Percentiles rank a stretch among this genome's conserved stretches.
phyloP scores from a whole-genome alignment of 1,140 invertebrate species.

The Drosophila rufa region DNA sequence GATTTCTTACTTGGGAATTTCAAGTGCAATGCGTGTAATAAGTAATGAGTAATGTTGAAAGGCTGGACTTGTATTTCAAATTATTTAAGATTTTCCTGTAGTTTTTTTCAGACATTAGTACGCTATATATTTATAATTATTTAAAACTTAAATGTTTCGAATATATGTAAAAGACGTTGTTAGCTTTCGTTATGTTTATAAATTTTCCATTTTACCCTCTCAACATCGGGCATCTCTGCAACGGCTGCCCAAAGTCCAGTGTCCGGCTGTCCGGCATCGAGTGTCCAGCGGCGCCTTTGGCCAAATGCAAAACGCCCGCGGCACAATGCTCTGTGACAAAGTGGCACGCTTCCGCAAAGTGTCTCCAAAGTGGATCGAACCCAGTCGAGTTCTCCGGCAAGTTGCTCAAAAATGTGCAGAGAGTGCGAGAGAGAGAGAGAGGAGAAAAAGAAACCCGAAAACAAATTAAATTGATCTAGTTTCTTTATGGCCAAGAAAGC shows the following conservation, averaged over 20 bases:
- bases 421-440: not conserved
- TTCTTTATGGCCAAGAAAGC: conserved; percentile 80
- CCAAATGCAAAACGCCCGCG: conserved; percentile 68
- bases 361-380: conserved; percentile 60
- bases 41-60: not conserved
- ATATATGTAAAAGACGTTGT: not conserved
- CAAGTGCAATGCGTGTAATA: too few relatives aligned
- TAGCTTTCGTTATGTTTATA: not conserved
- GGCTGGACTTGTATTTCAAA: not conserved
- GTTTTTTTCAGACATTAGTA: not conserved
- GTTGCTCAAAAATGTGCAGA: conserved; percentile 4
- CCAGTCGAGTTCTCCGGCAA: not conserved
- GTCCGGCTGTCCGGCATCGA: conserved; percentile 20
- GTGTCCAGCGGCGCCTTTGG: conserved; percentile 69
- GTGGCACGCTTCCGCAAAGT: conserved; percentile 80
- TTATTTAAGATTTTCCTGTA: too few relatives aligned
- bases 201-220: not conserved
- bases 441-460: conserved; percentile 59
- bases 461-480: conserved; percentile 83
- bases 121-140: too few relatives aligned
- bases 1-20: too few relatives aligned
- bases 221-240: conserved; percentile 7
- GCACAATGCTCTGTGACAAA: conserved; percentile 79
- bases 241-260: not conserved
- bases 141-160: too few relatives aligned